phyloP scores from a whole-genome alignment of 2,113 vertebrate genomes.

The Phyllostomus hastatus region DNA sequence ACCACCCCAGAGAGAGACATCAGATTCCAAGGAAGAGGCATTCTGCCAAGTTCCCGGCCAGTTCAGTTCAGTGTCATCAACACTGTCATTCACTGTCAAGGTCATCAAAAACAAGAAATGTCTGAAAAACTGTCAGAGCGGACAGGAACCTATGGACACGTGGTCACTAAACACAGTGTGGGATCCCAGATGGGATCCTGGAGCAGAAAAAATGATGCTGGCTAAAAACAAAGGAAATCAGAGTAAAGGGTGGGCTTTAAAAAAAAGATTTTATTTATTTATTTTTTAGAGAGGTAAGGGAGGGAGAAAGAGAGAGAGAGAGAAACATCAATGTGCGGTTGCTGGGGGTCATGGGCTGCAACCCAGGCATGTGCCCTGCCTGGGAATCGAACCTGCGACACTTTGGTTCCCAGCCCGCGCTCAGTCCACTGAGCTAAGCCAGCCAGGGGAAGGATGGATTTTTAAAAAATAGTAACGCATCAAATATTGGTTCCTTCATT shows the following conservation, averaged over 20 bases:
- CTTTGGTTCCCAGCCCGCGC: no score
- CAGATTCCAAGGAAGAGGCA: not conserved
- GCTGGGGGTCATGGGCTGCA: no score
- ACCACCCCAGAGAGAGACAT: not conserved
- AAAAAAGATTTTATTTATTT: no score
- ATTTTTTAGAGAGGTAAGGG: no score
- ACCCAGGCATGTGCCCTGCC: no score
- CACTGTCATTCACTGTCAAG: not conserved
- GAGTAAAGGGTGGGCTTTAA: not conserved
- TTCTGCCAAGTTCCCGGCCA: not conserved
- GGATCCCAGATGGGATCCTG: not conserved
- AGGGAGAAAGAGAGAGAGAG: no score
- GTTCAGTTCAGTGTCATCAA: slow-evolving; percentile 1
- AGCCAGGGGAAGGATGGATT: not conserved
- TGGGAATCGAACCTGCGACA: no score
- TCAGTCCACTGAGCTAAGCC: no score
- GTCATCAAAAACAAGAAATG: not conserved
- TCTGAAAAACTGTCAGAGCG: not conserved
- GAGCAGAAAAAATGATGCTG: not conserved
- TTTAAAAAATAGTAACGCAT: not conserved
- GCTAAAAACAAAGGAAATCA: slow-evolving; percentile 16
- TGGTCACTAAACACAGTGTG: not conserved
- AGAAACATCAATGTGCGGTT: no score
- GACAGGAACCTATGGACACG: not conserved
- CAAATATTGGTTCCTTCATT: not conserved